A percentile compares a stretch with the other conserved stretches of the same genome.
These are phyloP conservation scores for Neolamprologus variostigma DNA, from an alignment of 2,113 vertebrate species.

Conservation along the genomic window DNA sequence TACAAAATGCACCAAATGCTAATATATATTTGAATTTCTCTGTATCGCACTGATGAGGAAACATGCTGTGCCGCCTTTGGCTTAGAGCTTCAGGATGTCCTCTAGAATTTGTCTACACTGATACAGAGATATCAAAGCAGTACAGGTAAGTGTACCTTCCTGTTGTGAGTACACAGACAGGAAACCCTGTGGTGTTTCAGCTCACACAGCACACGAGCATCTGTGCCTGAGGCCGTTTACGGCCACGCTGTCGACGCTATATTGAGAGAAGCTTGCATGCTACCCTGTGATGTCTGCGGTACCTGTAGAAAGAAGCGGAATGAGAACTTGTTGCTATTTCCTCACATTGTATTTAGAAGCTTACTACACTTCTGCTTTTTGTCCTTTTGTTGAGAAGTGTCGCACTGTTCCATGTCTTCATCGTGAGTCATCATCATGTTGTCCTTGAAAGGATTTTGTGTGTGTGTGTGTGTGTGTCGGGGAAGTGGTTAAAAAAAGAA, in stretches of 20 bases:
- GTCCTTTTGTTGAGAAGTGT: background rate
- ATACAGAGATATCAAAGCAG: background rate
- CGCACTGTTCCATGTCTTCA: background rate
- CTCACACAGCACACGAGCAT: background rate
- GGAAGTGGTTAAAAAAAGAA: background rate
- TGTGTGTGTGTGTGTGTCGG: rapidly evolving
- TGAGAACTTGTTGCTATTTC: background rate
- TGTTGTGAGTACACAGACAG: background rate
- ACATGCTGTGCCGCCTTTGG: background rate
- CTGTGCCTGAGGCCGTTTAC: background rate
- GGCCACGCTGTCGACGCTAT: background rate
- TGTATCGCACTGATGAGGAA: background rate
- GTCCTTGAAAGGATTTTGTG: background rate
- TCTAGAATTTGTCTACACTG: background rate
- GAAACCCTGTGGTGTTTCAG: background rate
- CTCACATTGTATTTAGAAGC: background rate
- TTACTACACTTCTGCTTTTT: background rate
- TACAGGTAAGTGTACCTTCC: background rate
- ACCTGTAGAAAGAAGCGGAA: background rate
- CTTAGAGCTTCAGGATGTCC: background rate
- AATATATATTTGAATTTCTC: background rate
- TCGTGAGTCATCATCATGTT: background rate
- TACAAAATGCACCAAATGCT: background rate
- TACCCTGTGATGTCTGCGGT: background rate
- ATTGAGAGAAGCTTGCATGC: background rate